Evolutionary conservation across 1,140 invertebrate genomes (phyloP).

Genomic region (Neodiprion fabricii): DNA sequence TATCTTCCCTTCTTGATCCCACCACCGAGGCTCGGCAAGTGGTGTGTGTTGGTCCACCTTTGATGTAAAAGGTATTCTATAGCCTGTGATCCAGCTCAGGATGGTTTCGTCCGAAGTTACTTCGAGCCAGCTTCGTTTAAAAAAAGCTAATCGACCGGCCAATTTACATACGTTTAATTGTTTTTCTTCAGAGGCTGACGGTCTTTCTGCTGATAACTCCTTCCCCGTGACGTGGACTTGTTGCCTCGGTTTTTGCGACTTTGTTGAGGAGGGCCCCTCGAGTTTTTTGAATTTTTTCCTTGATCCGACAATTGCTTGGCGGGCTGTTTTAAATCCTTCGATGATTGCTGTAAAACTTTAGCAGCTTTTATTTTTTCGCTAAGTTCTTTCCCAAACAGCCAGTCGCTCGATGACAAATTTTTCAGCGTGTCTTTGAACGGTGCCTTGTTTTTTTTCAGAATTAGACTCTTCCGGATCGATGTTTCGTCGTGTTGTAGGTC

Average conservation of each 20-base stretch:
- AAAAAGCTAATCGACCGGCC: conserved; percentile 16
- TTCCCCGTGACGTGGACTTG: not conserved
- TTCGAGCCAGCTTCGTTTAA: conserved; percentile 15
- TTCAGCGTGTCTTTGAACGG: conserved; percentile 19
- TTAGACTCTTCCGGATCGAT: no score
- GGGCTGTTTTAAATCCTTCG: conserved; percentile 16
- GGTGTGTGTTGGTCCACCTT: no score
- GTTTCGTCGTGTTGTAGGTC: no score
- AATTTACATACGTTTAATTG: conserved; percentile 18
- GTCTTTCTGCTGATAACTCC: conserved; percentile 12
- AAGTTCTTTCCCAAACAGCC: conserved; percentile 21
- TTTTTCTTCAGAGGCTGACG: conserved; percentile 16
- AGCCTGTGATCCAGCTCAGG: conserved; percentile 22
- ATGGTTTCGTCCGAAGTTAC: conserved; percentile 20
- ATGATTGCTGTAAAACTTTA: conserved; percentile 21
- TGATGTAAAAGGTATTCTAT: conserved; percentile 5
- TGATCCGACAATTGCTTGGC: conserved; percentile 12
- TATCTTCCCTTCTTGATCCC: not conserved
- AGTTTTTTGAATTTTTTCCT: no score
- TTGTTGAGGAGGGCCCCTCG: no score
- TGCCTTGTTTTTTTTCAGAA: no score
- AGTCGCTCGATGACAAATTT: conserved; percentile 16
- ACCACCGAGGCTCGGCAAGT: no score
- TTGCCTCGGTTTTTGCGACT: no score
- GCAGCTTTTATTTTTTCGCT: conserved; percentile 24